Evolutionary conservation across 1,140 invertebrate species (phyloP).

Genomic region (Forficula auricularia): DNA sequence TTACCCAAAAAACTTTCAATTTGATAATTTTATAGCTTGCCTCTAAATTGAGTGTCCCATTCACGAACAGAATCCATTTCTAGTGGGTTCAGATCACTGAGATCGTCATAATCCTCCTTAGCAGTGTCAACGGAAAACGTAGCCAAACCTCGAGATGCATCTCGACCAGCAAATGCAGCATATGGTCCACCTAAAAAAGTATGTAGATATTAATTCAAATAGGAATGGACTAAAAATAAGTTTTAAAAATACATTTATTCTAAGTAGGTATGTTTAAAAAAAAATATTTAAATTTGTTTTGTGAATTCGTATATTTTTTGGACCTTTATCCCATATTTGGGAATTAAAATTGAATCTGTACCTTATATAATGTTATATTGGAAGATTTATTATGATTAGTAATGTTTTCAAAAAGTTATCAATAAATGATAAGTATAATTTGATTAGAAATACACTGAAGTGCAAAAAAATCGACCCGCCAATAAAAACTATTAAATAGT

Average conservation of each 20-base stretch:
- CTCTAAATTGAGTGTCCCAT: slow-evolving; percentile 94
- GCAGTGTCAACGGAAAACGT: slow-evolving; percentile 75
- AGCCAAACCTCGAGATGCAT: slow-evolving; percentile 85
- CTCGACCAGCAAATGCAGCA: slow-evolving; percentile 81
- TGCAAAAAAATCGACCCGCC: no score
- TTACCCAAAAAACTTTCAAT: no score
- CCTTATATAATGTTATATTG: no score
- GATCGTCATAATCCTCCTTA: slow-evolving; percentile 82
- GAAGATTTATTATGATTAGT: no score
- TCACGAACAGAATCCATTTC: slow-evolving; percentile 78
- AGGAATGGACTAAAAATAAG: not conserved
- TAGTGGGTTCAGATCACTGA: slow-evolving; percentile 75
- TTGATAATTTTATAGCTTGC: no score
- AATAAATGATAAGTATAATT: no score
- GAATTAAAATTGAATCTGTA: no score
- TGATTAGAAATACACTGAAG: no score
- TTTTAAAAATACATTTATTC: not conserved
- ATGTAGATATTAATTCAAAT: not conserved
- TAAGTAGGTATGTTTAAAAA: not conserved
- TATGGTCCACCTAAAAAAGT: slow-evolving; percentile 66
- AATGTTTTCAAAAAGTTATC: no score
- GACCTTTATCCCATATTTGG: no score
- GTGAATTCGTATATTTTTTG: not conserved
- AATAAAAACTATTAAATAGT: no score
- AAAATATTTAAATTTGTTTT: not conserved